Evolutionary conservation across 2,797 vertebrate species (phyloP), one percentile per base, ranked within the genome.

Genomic region (Urosaurus nigricauda): DNA sequence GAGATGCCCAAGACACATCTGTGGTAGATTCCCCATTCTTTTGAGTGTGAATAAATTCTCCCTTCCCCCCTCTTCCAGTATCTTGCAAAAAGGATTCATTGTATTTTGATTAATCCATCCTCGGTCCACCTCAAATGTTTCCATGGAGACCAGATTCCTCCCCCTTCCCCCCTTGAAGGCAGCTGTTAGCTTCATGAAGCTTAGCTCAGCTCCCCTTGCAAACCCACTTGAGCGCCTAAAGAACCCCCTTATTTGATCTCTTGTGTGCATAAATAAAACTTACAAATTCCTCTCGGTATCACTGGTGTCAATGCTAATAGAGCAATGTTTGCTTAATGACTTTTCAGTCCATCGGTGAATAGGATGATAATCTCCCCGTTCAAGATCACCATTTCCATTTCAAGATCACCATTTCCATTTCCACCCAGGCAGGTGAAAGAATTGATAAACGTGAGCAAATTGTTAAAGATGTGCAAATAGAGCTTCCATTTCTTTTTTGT

Each of bases 81-180:
- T 94, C 96, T 96, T 94, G 68, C 95, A 96, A 86, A 86, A 95
- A 97, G 93, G 91, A 96, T 96, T 97, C 96, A 96, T 97, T 96
- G 96, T 97, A 96, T 96, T 97, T 96, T 97, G 96, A 97, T 97
- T 97, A 97, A 97, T 97, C 96, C 94, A 95, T 96, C 95, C 95
- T 96, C 96, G 95, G 96, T 96, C 97, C 96, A 97, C 93, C 96
- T 96, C 73, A 16, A 93, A 95, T 91, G 95, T 97, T 96, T 95
- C 97, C 96, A 97, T 97, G 95, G 97, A 95, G 96, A 97, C 96
- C 51, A 90, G 92, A 92, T 96, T 94, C 92, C 94, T 95, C 91
- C 96, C 96, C 93, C 96, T 95, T 93, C 47, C 70, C 71, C 70
- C 68, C 94, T 94, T 93, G 92, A 96, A 96, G 95, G 95, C 95